A percentile compares a stretch with the other conserved stretches of the same genome.
These are phyloP conservation scores for Felis catus DNA, from an alignment of 2,113 vertebrate species.

Conservation along the genomic window F.catus_Fca126_mat1.0 CM031417.1:69231501-69232000, in stretches of 20 bases:
- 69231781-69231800: neutral
- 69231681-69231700: neutral
- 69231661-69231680: neutral
- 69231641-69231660: neutral
- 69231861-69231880: conserved; percentile 38
- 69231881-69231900: conserved; percentile 15
- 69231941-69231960: neutral
- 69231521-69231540: no score
- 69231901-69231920: neutral
- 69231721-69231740: neutral
- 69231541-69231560: no score
- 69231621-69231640: neutral
- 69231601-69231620: neutral
- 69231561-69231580: no score
- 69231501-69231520: no score
- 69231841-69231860: neutral
- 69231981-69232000: neutral
- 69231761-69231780: conserved; percentile 13
- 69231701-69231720: conserved; percentile 29
- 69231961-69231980: neutral
- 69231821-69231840: neutral
- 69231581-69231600: neutral
- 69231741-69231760: neutral
- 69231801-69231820: conserved; percentile 13
- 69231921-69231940: neutral